These are phyloP conservation scores for Prionchulus punctatus DNA, from an alignment of 2,888 invertebrate genomes.

Conservation along the genomic window DNA sequence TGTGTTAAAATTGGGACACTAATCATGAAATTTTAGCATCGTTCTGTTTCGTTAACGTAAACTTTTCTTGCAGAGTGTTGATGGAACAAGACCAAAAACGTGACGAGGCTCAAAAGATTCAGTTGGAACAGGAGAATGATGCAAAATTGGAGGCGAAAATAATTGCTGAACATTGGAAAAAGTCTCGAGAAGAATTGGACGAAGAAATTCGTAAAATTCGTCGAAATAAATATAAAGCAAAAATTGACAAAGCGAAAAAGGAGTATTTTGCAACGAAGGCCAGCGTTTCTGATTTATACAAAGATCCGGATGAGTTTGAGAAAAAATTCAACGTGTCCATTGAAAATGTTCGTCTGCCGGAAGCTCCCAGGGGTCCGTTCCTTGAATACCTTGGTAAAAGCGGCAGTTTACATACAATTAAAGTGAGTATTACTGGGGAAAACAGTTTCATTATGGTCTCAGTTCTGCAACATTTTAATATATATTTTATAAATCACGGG, in stretches of 20 bases:
- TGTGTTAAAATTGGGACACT: too few species aligned
- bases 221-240: constrained; percentile 8
- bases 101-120: neutral
- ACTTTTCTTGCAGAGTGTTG: neutral
- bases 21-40: too few species aligned
- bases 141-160: neutral
- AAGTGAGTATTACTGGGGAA: neutral
- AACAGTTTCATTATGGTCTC: neutral
- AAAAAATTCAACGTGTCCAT: constrained; percentile 13
- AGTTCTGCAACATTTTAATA: neutral
- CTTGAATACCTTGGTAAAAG: neutral
- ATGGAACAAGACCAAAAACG: neutral
- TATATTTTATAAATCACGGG: too few species aligned
- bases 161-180: neutral
- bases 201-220: neutral
- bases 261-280: constrained; percentile 10
- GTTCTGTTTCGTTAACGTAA: neutral
- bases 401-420: neutral
- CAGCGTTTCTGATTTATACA: constrained; percentile 12
- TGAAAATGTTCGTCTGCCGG: constrained; percentile 7
- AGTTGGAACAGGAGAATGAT: neutral
- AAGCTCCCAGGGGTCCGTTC: neutral
- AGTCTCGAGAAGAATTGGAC: neutral
- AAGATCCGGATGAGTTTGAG: constrained; percentile 10
- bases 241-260: constrained; percentile 11